Percentiles rank a stretch among this genome's conserved stretches.
Evolutionary conservation across 2,797 vertebrate species (phyloP).

Genomic region (Pelochelys cantorii): DNA sequence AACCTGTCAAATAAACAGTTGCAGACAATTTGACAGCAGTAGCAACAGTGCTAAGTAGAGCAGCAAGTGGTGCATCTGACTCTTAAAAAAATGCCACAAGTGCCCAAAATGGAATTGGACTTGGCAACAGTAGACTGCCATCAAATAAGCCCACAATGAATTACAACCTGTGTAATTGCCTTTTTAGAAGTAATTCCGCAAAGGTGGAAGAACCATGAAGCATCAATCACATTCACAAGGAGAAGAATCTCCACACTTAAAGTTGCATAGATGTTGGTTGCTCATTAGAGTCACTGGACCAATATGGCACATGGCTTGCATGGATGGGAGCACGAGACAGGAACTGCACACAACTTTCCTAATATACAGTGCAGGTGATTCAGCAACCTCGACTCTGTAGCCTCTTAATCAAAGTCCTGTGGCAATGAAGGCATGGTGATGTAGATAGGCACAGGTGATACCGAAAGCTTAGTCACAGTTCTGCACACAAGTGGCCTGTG

Average conservation of each 20-base stretch:
- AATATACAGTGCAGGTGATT: background rate
- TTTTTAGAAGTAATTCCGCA: no score
- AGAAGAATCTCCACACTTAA: background rate
- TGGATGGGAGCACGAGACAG: background rate
- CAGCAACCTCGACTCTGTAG: background rate
- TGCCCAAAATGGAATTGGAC: no score
- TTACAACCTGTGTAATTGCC: no score
- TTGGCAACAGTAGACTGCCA: no score
- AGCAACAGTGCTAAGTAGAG: background rate
- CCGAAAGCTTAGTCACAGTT: background rate
- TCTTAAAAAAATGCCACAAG: no score
- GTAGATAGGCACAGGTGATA: background rate
- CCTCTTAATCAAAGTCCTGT: background rate
- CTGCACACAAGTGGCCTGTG: background rate
- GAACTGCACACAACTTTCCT: background rate
- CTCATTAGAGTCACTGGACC: background rate
- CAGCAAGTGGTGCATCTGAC: no score
- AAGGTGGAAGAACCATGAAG: no score
- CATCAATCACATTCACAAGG: no score
- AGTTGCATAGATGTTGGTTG: background rate
- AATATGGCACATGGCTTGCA: background rate
- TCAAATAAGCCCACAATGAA: no score
- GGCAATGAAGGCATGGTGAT: background rate
- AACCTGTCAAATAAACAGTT: no score
- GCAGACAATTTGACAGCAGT: background rate